Evolutionary conservation across 2,113 vertebrate species (phyloP).

Genomic region (Clarias macrocephalus): DNA sequence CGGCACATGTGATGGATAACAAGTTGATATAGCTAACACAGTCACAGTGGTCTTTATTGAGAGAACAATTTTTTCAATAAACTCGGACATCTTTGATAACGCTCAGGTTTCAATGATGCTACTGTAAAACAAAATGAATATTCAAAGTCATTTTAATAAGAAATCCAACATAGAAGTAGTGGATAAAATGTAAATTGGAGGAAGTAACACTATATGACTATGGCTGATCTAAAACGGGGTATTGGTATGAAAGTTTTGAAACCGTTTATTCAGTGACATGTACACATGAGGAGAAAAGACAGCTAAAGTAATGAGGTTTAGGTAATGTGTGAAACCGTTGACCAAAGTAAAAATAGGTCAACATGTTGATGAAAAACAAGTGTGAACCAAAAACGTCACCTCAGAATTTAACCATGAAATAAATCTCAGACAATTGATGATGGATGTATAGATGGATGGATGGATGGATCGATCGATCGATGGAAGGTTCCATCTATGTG

Average conservation of each 20-base stretch:
- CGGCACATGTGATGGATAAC: background rate
- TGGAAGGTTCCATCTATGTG: no score
- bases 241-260: background rate
- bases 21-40: background rate
- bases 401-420: background rate
- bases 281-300: background rate
- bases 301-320: background rate
- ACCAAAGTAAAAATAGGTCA: background rate
- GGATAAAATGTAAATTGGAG: background rate
- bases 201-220: background rate
- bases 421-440: background rate
- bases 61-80: background rate
- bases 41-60: background rate
- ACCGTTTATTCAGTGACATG: background rate
- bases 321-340: background rate
- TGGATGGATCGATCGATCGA: no score
- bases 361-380: background rate
- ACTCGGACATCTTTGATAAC: background rate
- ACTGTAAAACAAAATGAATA: background rate
- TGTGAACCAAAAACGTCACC: background rate
- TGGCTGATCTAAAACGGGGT: background rate
- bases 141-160: background rate
- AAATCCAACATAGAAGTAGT: background rate
- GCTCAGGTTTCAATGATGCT: background rate
- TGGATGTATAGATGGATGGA: no score